Conservation (phyloP, 2,888 invertebrate genomes). For the Branchipolynoe longqiensis region DNA sequence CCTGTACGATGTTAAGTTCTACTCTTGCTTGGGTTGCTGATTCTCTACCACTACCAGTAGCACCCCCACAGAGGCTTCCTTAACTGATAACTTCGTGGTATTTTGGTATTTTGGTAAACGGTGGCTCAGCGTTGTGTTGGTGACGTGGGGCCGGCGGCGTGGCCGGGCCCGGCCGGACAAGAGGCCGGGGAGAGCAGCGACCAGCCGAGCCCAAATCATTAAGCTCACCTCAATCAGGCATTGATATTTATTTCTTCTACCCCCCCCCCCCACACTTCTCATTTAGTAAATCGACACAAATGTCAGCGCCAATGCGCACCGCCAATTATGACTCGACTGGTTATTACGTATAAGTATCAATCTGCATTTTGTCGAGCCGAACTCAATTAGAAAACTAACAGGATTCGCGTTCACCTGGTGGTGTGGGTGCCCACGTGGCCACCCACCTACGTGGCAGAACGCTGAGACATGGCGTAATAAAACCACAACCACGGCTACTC, state of each 20-base stretch:
- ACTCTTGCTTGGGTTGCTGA: too few species aligned
- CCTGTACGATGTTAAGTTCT: too few species aligned
- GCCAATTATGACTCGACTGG: constrained; percentile 40
- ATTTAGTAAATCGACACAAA: constrained; percentile 49
- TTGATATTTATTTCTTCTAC: constrained; percentile 42
- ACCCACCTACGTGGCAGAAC: constrained; percentile 27
- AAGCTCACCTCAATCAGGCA: constrained; percentile 45
- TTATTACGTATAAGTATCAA: constrained; percentile 37
- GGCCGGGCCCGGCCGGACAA: not conserved
- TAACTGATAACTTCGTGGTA: too few species aligned
- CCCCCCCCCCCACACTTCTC: too few species aligned
- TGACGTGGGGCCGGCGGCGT: not conserved
- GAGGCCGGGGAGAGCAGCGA: constrained; percentile 3
- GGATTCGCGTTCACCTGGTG: constrained; percentile 16
- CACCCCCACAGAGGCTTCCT: too few species aligned
- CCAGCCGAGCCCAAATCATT: constrained; percentile 1
- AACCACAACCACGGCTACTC: not conserved
- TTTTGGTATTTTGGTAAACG: too few species aligned
- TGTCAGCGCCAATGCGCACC: constrained; percentile 40
- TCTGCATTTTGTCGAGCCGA: constrained; percentile 43
- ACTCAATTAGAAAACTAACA: constrained; percentile 37
- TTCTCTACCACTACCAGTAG: too few species aligned
- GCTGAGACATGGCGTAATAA: constrained; percentile 37
- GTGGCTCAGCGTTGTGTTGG: too few species aligned
- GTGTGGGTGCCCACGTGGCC: not conserved